A percentile compares a stretch with the other conserved stretches of the same genome.
These are phyloP conservation scores for Penaeus monodon DNA, from an alignment of 2,888 invertebrate genomes.

Conservation along the genomic window DNA sequence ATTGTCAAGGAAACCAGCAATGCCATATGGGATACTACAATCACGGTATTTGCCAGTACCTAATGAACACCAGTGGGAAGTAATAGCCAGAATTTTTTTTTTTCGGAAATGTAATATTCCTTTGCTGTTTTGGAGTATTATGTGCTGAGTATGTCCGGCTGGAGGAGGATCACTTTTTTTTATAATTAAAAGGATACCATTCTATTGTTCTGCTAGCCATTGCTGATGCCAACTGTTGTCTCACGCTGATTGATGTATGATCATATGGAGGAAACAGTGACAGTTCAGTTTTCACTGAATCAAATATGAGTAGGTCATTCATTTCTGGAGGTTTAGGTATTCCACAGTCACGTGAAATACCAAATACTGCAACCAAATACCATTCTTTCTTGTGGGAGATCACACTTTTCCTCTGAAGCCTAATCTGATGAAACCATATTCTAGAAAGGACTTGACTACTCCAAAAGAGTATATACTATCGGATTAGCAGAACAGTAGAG, in stretches of 20 bases:
- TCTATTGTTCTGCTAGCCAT: constrained; percentile 43
- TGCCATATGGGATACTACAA: constrained; percentile 13
- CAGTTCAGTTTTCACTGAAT: constrained; percentile 25
- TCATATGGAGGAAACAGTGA: constrained; percentile 37
- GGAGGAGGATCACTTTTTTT: constrained; percentile 19
- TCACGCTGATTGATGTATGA: constrained; percentile 30
- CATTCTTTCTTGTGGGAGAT: constrained; percentile 67
- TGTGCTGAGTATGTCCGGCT: constrained; percentile 44
- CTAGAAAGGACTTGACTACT: constrained; percentile 66
- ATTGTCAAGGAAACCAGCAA: constrained; percentile 29
- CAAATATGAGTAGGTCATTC: not conserved
- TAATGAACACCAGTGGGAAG: constrained; percentile 32
- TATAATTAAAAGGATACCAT: constrained; percentile 45
- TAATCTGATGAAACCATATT: constrained; percentile 67
- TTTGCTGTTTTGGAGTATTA: no score
- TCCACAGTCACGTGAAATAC: constrained; percentile 10
- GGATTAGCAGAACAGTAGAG: constrained; percentile 53
- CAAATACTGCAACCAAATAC: constrained; percentile 34
- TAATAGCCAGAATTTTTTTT: constrained; percentile 67
- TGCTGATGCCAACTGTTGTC: constrained; percentile 39
- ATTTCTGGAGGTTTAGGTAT: not conserved
- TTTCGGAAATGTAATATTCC: constrained; percentile 65
- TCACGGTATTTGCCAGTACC: constrained; percentile 13
- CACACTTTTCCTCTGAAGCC: constrained; percentile 67
- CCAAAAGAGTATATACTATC: constrained; percentile 66